These are phyloP conservation scores for Glossophaga mutica DNA, from an alignment of 2,797 vertebrate species.

Conservation along the genomic window DNA sequence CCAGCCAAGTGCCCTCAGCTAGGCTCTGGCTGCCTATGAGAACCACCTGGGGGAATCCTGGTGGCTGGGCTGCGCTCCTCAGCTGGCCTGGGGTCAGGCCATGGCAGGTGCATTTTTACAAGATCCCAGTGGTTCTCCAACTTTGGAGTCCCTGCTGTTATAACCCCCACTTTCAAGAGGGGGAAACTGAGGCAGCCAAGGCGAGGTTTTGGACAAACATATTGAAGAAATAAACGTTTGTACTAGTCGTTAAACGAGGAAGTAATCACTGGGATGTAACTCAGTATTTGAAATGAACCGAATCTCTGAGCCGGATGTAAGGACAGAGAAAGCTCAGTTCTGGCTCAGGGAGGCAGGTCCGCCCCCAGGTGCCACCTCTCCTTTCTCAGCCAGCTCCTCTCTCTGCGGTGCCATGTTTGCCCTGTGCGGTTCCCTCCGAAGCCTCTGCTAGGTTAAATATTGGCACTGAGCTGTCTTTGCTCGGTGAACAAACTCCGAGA, in stretches of 20 bases:
- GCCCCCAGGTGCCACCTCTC: accelerated
- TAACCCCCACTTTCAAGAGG: neutral
- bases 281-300: neutral
- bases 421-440: neutral
- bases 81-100: neutral
- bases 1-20: neutral
- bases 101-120: accelerated
- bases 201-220: neutral
- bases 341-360: neutral
- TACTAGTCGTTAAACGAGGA: neutral
- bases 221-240: neutral
- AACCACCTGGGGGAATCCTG: accelerated
- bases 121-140: neutral
- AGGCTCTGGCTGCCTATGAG: neutral
- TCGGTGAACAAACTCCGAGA: neutral
- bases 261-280: neutral
- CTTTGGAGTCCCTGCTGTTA: neutral
- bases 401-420: neutral
- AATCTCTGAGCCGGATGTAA: accelerated
- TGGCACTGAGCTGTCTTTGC: neutral
- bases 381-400: neutral
- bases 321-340: neutral
- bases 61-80: neutral
- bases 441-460: neutral
- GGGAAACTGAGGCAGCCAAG: neutral